Conservation (phyloP, 2,113 vertebrate species). For the Anhinga rufa region DNA sequence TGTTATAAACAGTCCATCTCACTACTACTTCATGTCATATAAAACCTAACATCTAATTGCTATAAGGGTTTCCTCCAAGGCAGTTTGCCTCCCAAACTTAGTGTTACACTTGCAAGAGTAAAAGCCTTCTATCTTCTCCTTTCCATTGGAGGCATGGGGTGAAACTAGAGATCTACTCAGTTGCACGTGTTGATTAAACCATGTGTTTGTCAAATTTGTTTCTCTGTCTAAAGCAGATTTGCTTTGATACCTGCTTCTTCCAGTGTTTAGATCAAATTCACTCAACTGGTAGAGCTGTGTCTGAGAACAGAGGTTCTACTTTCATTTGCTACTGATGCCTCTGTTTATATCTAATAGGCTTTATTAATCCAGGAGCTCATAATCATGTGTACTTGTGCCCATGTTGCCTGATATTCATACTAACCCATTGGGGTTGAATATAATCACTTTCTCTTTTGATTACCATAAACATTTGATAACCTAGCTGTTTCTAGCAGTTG, state of each 20-base stretch:
- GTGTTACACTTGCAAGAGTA: neutral
- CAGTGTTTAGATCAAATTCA: neutral
- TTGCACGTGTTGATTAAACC: neutral
- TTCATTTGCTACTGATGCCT: neutral
- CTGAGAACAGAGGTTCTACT: neutral
- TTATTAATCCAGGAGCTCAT: conserved; percentile 21
- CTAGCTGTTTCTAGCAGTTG: neutral
- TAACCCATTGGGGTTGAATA: neutral
- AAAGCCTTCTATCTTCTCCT: neutral
- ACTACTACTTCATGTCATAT: neutral
- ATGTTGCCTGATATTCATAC: neutral
- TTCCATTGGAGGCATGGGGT: neutral
- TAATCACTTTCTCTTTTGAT: conserved; percentile 12
- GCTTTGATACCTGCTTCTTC: neutral
- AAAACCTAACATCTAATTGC: neutral
- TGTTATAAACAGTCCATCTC: neutral
- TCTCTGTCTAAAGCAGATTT: neutral
- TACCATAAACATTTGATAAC: conserved; percentile 19
- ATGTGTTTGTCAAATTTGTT: neutral
- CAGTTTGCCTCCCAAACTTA: neutral
- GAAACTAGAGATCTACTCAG: neutral
- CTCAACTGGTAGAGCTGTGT: neutral
- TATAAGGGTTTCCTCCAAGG: neutral
- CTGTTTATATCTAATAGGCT: neutral
- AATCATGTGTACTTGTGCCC: neutral